Evolutionary conservation across 2,888 invertebrate species (phyloP).

Genomic region (Philereme transversata): DNA sequence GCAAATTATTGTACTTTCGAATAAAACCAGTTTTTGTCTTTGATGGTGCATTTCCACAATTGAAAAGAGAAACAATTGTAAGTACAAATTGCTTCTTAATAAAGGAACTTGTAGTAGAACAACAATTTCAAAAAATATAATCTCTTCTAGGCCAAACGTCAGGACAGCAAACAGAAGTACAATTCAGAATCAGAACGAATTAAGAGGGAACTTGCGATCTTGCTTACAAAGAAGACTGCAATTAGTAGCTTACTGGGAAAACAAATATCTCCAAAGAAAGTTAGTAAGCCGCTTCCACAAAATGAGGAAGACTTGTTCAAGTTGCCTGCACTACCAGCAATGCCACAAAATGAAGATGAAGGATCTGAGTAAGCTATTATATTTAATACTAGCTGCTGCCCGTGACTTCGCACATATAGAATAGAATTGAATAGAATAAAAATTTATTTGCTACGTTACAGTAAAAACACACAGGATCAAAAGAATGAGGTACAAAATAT

Average conservation of each 20-base stretch:
- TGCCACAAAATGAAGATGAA: conserved; percentile 62
- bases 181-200: conserved; percentile 88
- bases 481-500: too few relatives aligned
- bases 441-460: too few relatives aligned
- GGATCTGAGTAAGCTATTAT: conserved; percentile 75
- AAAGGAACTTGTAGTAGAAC: not conserved
- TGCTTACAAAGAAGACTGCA: conserved; percentile 91
- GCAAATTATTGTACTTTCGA: conserved; percentile 97
- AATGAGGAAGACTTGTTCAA: conserved; percentile 86
- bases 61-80: conserved; percentile 97
- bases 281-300: conserved; percentile 36
- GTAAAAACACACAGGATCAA: too few relatives aligned
- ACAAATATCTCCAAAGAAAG: conserved; percentile 77
- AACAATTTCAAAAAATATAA: not conserved
- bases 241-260: conserved; percentile 87
- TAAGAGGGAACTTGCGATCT: conserved; percentile 88
- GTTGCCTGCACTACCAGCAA: conserved; percentile 80
- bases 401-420: too few relatives aligned
- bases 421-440: too few relatives aligned
- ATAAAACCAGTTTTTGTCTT: conserved; percentile 99
- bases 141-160: conserved; percentile 88
- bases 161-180: conserved; percentile 88
- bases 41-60: conserved; percentile 96
- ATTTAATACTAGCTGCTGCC: not conserved
- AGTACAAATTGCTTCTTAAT: conserved; percentile 50